phyloP scores from a whole-genome alignment of 2,888 invertebrate species.

The Calameuta pallipes region DNA sequence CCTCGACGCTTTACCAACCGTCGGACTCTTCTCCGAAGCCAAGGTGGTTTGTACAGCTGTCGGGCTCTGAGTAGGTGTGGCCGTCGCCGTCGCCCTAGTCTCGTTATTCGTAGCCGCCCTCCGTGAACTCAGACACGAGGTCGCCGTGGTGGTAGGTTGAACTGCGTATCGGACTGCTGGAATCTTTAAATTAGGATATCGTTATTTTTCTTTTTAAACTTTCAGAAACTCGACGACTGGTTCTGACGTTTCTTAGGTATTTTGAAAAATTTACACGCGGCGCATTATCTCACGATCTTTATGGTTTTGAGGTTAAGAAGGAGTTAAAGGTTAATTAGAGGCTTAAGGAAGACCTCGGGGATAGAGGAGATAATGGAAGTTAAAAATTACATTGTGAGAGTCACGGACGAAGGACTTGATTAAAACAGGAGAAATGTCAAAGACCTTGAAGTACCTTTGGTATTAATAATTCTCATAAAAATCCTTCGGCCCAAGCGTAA shows the following conservation, averaged over 20 bases:
- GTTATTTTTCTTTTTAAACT: neutral
- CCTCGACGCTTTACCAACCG: constrained; percentile 68
- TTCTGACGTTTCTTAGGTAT: too few relatives aligned
- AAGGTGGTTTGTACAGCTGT: constrained; percentile 68
- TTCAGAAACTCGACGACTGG: neutral
- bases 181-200: constrained; percentile 57
- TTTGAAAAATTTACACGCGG: too few relatives aligned
- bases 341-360: too few relatives aligned
- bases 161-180: constrained; percentile 70
- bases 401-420: too few relatives aligned
- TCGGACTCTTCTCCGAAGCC: constrained; percentile 62
- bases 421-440: too few relatives aligned
- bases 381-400: too few relatives aligned
- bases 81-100: constrained; percentile 63
- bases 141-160: constrained; percentile 68
- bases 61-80: constrained; percentile 69
- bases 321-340: neutral
- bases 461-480: too few relatives aligned
- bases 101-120: constrained; percentile 63
- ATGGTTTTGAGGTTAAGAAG: neutral
- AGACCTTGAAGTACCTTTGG: too few relatives aligned
- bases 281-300: too few relatives aligned
- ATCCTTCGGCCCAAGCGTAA: too few relatives aligned
- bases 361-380: too few relatives aligned
- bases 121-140: constrained; percentile 67